Percentiles rank a stretch among this genome's conserved stretches.
Conservation (phyloP, 2,113 vertebrate genomes). For the Larimichthys polyactis region DNA sequence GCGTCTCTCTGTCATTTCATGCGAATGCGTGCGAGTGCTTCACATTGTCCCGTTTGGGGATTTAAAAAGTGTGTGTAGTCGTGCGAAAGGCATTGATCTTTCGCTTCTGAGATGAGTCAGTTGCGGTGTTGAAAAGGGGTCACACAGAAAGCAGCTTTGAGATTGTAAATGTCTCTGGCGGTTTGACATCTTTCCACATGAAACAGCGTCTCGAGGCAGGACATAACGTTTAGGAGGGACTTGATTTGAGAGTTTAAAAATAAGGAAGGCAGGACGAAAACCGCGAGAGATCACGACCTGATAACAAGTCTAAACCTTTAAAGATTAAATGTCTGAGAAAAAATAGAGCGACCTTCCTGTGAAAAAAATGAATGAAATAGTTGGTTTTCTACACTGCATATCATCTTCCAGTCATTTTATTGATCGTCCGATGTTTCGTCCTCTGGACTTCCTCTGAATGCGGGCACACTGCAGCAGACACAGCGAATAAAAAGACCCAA, state of each 20-base stretch:
- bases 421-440: not conserved
- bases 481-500: not conserved
- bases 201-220: not conserved
- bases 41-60: not conserved
- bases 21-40: not conserved
- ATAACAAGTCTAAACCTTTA: not conserved
- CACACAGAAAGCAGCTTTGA: not conserved
- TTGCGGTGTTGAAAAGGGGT: not conserved
- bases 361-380: not conserved
- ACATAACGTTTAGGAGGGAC: not conserved
- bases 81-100: not conserved
- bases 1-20: not conserved
- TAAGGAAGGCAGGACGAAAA: not conserved
- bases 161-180: not conserved
- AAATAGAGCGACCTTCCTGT: not conserved
- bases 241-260: constrained; percentile 13
- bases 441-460: constrained; percentile 8
- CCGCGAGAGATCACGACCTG: not conserved
- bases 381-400: not conserved
- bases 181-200: constrained; percentile 16
- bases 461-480: constrained; percentile 2
- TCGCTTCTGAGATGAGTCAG: not conserved
- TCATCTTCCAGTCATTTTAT: constrained; percentile 5
- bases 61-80: not conserved
- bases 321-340: not conserved